Conservation (phyloP, 2,113 vertebrate genomes). For the Corythoichthys haematopterus region DNA sequence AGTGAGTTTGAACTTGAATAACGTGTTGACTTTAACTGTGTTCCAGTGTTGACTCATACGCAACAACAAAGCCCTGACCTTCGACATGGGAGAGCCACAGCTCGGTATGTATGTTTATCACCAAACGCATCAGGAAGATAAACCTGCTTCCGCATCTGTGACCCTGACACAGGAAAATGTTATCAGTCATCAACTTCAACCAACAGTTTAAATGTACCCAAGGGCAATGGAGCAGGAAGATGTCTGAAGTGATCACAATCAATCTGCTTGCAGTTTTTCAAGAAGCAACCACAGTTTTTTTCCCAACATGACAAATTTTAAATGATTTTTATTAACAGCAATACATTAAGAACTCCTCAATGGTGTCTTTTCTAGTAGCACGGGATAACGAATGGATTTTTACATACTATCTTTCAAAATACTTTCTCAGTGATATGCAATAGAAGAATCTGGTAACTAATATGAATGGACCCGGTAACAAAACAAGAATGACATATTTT, state of each 20-base stretch:
- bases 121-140: neutral
- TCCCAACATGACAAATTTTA: neutral
- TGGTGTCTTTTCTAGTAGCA: neutral
- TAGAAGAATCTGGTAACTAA: too few species aligned
- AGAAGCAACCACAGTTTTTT: neutral
- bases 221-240: neutral
- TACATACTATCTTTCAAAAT: too few species aligned
- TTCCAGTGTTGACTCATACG: neutral
- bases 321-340: neutral
- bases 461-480: too few species aligned
- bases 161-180: neutral
- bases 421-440: too few species aligned
- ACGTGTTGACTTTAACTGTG: neutral
- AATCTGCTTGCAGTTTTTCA: neutral
- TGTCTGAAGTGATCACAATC: constrained; percentile 3
- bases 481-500: too few species aligned
- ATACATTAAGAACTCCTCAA: neutral
- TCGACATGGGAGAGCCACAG: neutral
- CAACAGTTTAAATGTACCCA: neutral
- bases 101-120: neutral
- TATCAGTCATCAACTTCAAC: constrained; percentile 8
- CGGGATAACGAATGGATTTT: neutral
- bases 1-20: neutral
- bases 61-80: neutral
- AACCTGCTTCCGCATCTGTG: neutral